Base-by-base conservation (phyloP, 1,140 invertebrate species). In the Lepidurus arcticus region DNA sequence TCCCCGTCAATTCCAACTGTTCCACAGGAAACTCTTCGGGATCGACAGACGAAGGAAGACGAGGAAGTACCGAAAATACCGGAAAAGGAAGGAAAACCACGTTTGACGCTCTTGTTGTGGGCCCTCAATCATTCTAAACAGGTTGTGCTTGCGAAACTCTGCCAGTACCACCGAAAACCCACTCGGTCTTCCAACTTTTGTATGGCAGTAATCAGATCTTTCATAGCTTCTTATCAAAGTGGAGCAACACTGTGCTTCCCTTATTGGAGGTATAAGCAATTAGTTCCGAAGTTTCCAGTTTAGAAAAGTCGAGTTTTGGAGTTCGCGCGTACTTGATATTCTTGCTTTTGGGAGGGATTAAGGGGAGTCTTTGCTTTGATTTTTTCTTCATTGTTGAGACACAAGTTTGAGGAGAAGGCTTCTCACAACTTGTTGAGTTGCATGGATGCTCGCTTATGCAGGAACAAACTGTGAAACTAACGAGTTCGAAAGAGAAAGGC, bases 391-490 rank as follows among this genome's bases (percentile, higher is more conserved):
- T 13, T 13, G 4, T n/a, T n/a, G n/a, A 21, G 53, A 65, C 53
- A 16, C 16, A 65, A 65, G 53, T 65, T 65, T 65, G 21, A 10
- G 53, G 21, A 65, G 21, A 21, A 65, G 16, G 16, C 10, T 47
- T 16, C 45, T 47, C 45, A 21, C 53, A 65, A 65, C 53, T 65
- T 65, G 53, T 65, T 65, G 53, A 65, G 53, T 65, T 65, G 53
- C 21, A 6, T 65, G 21, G 9, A n/a, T 65, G 53, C n/a, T 65
- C 53, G 47, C 47, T 65, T 65, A 65, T 65, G 47, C 47, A 47
- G 45, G 3, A 9, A 16, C 3, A 34, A 34, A 34, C 34, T 34
- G 34, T 34, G 34, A 34, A 34, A 34, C 34, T 34, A 34, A 34
- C 2, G 34, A 34, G 34, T 34, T 3, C 34, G 34, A 34, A 34